These are phyloP conservation scores for Tiliacea aurago DNA, from an alignment of 2,888 invertebrate species.

Conservation along the genomic window DNA sequence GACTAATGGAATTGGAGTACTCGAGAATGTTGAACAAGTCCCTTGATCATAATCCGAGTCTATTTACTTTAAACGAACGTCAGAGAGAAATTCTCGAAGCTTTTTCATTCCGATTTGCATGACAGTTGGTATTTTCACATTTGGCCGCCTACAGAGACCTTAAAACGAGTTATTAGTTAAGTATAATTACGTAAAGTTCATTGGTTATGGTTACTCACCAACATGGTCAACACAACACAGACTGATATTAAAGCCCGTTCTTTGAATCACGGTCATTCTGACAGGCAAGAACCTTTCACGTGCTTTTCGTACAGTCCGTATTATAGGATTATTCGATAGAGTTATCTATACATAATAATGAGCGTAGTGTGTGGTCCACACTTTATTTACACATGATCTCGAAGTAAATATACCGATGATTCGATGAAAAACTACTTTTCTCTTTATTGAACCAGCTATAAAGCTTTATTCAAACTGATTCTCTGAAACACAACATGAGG, in stretches of 20 bases:
- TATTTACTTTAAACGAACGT: constrained; percentile 43
- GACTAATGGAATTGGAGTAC: constrained; percentile 63
- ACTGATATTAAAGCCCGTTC: constrained; percentile 39
- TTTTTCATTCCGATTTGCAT: constrained; percentile 1
- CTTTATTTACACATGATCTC: constrained; percentile 4
- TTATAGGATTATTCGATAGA: constrained; percentile 12
- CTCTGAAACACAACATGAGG: constrained; percentile 32
- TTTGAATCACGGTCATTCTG: constrained; percentile 50
- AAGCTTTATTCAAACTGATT: constrained; percentile 34
- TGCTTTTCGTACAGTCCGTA: constrained; percentile 5
- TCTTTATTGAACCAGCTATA: constrained; percentile 24
- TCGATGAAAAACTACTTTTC: constrained; percentile 12
- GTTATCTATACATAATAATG: constrained; percentile 13
- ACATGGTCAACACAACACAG: constrained; percentile 38
- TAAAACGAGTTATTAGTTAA: constrained; percentile 55
- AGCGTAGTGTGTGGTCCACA: neutral
- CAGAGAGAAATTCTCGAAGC: constrained; percentile 15
- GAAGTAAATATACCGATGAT: constrained; percentile 26
- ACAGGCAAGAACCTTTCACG: constrained; percentile 40
- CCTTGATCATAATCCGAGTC: constrained; percentile 57
- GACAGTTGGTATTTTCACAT: constrained; percentile 16
- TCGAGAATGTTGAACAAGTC: constrained; percentile 48
- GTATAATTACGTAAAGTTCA: constrained; percentile 66
- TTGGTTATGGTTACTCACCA: constrained; percentile 57
- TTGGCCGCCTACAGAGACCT: constrained; percentile 33